Evolutionary conservation across 2,888 invertebrate genomes (phyloP), one percentile per base, ranked within the genome.

Genomic region (Eupithecia subfuscata): DNA sequence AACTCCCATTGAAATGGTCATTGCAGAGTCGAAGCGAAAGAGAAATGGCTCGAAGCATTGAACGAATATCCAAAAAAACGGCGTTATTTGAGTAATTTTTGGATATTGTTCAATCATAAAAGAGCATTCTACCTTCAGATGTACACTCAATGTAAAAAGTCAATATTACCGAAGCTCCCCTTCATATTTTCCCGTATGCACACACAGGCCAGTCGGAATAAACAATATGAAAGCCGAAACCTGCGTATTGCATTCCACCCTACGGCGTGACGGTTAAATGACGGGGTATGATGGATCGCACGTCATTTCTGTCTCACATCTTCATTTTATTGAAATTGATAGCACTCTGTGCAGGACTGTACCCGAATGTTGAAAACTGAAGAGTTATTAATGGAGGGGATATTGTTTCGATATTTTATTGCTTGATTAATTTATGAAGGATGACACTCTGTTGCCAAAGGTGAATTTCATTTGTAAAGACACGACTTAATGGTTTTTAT

Each of bases 261-360:
- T 78, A 78, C 75, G 69, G 70, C 64, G 74, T 74, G 76, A 78
- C 86, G 86, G 85, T 84, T 83, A 85, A 87, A 85, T 88, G 89
- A 88, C 90, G 88, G 81, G 79, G 80, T 74, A 82, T 90, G 91
- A 91, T 91, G 89, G 91, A 91, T 91, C 86, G 84, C 84, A 76
- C 78, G 77, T 82, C 84, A 84, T 87, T 88, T 87, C 88, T 87
- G 89, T 89, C 89, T 85, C 87, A 84, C 86, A 87, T 89, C 89
- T 88, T 87, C 87, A 87, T 90, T 91, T 90, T 90, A 91, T 91
- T 91, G 90, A 91, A 90, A 91, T 90, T 91, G 90, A 91, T 91
- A 89, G 87, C 88, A 86, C 86, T 87, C 85, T 86, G 85, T 82
- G 70, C 82, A 81, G 84, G 85, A 82, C 83, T 68, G 71, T 37